Conservation (phyloP, 2,113 vertebrate genomes). For the Cavia porcellus region DNA sequence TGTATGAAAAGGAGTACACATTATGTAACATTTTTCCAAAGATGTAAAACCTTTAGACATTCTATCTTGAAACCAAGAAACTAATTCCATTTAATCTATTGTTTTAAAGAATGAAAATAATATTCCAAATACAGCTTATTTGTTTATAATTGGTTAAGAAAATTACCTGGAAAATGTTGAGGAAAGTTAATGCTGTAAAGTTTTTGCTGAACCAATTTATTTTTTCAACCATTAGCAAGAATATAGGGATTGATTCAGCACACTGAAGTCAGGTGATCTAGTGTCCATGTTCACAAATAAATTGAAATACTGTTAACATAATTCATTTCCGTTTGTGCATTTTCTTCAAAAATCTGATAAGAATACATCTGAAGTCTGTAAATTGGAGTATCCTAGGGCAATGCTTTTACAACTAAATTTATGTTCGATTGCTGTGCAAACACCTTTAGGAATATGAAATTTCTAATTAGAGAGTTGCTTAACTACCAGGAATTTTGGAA, state of each 20-base stretch:
- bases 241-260: not conserved
- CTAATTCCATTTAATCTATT: not conserved
- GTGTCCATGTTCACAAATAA: not conserved
- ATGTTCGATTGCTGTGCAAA: constrained; percentile 43
- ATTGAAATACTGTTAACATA: not conserved
- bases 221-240: not conserved
- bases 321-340: constrained; percentile 42
- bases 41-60: not conserved
- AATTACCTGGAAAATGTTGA: not conserved
- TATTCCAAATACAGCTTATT: not conserved
- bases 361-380: constrained; percentile 23
- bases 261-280: not conserved
- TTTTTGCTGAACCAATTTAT: not conserved
- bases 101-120: not conserved
- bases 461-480: constrained; percentile 72
- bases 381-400: not conserved
- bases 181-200: not conserved
- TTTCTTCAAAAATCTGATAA: constrained; percentile 40
- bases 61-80: not conserved
- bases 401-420: constrained; percentile 58
- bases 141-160: not conserved
- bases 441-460: constrained; percentile 51
- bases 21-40: not conserved
- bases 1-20: not conserved
- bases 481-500: constrained; percentile 47